Evolutionary conservation across 1,140 invertebrate species (phyloP), one percentile per base, ranked within the genome.

Genomic region (Babylonia areolata): DNA sequence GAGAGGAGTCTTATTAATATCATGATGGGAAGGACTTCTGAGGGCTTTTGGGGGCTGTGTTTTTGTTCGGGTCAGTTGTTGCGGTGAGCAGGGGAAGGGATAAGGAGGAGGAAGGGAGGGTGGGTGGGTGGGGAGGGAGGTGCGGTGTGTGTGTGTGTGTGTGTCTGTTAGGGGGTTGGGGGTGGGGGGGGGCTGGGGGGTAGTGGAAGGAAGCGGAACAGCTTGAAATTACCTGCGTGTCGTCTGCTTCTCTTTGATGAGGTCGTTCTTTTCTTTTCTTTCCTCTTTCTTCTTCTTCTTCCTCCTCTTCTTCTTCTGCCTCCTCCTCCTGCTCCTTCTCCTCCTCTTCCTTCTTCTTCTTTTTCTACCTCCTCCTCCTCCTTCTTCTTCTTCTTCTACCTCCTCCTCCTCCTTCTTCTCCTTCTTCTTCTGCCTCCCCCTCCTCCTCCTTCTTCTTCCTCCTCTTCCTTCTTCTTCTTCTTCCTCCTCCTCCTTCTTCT

Each of bases 221-320:
- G 42, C 31, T 46, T 81, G 33, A 35, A 81, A 31, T 40, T 46
- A 35, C 42, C 37, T 35, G 40, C 33, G 54, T 58, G 33, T 42
- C 37, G 75, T 39, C 75, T 23, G 75, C 20, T 39, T 78, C 20
- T 78, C 40, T 69, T 81, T 54, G 58, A 64, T 64, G 58, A 64
- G 17, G 58, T 64, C 28, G 5, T 23, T 2, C 28, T 64, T 64
- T 2, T 11, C 28, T 23, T 64, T 23, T 23, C 20, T 23, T 23
- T 0, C 28, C 28, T 23, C 58, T 23, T 23, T n/a, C 28, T 64
- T 23, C 58, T 64, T 23, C 28, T 23, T n/a, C 6, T 20, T n/a
- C 58, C 58, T 23, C 58, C 28, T 71, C 3, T 31, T n/a, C n/a
- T n/a, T n/a, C n/a, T n/a, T n/a, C n/a, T n/a, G n/a, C 64, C 12